Evolutionary conservation across 2,113 vertebrate species (phyloP).

Genomic region (Neolamprologus devosi): DNA sequence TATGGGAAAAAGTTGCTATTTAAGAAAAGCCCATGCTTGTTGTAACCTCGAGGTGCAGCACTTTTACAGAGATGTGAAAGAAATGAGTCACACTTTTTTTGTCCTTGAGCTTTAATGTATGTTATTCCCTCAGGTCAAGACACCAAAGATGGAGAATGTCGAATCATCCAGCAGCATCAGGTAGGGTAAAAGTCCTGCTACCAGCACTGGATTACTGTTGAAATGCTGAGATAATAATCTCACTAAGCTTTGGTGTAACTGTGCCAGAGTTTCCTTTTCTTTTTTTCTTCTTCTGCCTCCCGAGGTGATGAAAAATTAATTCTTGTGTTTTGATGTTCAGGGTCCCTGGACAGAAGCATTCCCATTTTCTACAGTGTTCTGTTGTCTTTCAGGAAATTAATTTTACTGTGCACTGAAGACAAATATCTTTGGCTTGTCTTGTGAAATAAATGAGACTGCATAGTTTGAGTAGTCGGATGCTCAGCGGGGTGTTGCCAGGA

Average conservation of each 20-base stretch:
- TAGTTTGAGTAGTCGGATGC: constrained; percentile 2
- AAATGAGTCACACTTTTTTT: not conserved
- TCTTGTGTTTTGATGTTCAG: constrained; percentile 30
- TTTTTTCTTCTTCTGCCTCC: not conserved
- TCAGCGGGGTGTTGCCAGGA: not conserved
- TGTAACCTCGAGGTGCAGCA: fast-evolving
- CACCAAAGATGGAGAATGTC: constrained; percentile 23
- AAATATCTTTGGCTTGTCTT: constrained; percentile 33
- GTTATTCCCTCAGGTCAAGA: constrained; percentile 30
- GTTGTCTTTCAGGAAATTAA: constrained; percentile 45
- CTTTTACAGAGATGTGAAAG: not conserved
- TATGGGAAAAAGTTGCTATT: not conserved
- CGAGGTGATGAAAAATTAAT: constrained; percentile 47
- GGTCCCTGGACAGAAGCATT: constrained; percentile 15
- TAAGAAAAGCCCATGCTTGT: not conserved
- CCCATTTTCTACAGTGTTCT: constrained; percentile 2
- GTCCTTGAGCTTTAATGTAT: not conserved
- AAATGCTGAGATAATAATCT: not conserved
- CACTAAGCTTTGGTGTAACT: not conserved
- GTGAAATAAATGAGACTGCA: constrained; percentile 36
- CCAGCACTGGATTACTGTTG: not conserved
- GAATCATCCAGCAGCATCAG: constrained; percentile 9
- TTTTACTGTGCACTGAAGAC: constrained; percentile 10
- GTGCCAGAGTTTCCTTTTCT: not conserved
- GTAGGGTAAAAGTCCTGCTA: constrained; percentile 2